phyloP scores from a whole-genome alignment of 2,888 invertebrate species.

The Diarsia brunnea region DNA sequence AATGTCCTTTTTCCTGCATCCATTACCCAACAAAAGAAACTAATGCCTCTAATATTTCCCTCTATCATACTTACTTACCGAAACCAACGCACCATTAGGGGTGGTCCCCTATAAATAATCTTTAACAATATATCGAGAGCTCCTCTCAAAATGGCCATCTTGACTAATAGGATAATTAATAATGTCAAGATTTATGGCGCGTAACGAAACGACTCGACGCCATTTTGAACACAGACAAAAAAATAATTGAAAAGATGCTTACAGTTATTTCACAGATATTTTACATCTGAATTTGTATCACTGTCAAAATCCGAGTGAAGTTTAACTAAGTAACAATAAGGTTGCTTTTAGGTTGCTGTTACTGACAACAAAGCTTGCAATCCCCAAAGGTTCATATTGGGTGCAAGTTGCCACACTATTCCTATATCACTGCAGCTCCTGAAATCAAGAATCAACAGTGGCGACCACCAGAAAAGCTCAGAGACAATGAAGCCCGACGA shows the following conservation, averaged over 20 bases:
- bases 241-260: conserved; percentile 5
- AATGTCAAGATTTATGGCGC: conserved; percentile 71
- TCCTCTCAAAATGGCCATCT: conserved; percentile 56
- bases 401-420: too few species aligned
- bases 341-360: not conserved
- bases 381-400: too few species aligned
- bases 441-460: too few species aligned
- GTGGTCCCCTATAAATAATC: conserved; percentile 64
- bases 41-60: conserved; percentile 12
- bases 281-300: not conserved
- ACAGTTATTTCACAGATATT: not conserved
- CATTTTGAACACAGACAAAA: conserved; percentile 52
- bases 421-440: too few species aligned
- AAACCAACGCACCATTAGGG: conserved; percentile 43
- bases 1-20: not conserved
- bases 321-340: not conserved
- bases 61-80: not conserved
- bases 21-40: not conserved
- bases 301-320: not conserved
- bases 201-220: conserved; percentile 66
- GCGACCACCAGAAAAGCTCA: too few species aligned
- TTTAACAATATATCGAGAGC: conserved; percentile 56
- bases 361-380: not conserved
- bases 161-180: conserved; percentile 71
- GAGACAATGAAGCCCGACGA: too few species aligned